phyloP scores from a whole-genome alignment of 2,797 vertebrate species.

The Hypotaenidia philippensis region DNA sequence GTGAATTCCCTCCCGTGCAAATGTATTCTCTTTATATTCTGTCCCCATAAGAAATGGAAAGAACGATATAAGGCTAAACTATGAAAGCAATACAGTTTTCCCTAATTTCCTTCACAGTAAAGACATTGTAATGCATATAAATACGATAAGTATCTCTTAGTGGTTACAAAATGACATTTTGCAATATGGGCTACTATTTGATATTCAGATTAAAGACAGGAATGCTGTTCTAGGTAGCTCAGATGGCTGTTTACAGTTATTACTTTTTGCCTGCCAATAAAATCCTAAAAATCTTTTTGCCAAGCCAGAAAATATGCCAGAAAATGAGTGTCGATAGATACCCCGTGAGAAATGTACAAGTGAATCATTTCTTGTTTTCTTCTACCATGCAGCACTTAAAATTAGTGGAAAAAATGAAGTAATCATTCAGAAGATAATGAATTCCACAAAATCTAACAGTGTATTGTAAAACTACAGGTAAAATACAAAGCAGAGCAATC shows the following conservation, averaged over 20 bases:
- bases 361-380: not conserved
- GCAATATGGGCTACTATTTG: not conserved
- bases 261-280: constrained; percentile 8
- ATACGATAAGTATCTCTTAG: not conserved
- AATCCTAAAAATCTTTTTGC: not conserved
- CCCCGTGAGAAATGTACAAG: fast-evolving
- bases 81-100: not conserved
- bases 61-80: not conserved
- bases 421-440: not conserved
- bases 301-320: not conserved
- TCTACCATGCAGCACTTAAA: not conserved
- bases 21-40: not conserved
- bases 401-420: not conserved
- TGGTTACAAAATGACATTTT: not conserved
- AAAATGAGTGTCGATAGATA: not conserved
- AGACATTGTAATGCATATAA: not conserved
- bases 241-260: constrained; percentile 20
- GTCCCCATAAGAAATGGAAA: not conserved
- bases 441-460: not conserved
- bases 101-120: not conserved
- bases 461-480: not conserved
- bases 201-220: not conserved
- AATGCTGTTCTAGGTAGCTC: constrained; percentile 5
- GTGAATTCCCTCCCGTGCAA: not conserved
- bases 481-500: not conserved